Evolutionary conservation across 2,797 vertebrate genomes (phyloP), one percentile per base, ranked within the genome.

Genomic region (Pogonophryne albipinna): DNA sequence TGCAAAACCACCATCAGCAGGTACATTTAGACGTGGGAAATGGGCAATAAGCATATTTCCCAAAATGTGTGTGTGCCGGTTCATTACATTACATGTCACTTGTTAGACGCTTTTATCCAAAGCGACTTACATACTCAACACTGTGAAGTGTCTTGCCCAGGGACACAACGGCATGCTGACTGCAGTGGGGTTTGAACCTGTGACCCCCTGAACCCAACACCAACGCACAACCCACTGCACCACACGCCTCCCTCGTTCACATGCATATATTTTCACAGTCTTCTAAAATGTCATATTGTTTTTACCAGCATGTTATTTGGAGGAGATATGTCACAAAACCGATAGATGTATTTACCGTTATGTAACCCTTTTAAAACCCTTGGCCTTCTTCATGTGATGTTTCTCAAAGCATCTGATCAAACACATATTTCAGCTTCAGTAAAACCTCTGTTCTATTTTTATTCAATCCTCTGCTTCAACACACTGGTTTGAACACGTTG

Each of bases 371-470:
- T 73, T 31, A 34, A 65, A 61, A 66, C 12, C 16, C 14, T 19
- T 31, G 12, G 49, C 62, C 14, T n/a, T 16, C 12, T 64, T 6
- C 19, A 42, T 19, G 56, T 38, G 66, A 60, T 70, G 44, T 63
- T 71, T 68, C 46, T 6, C 57, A 71, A 72, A 71, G 73, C 52
- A 34, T 58, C 70, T 14, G 23, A 47, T 78, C 65, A 82, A 75
- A 85, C 19, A 51, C 17, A 47, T 56, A 56, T 74, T 68, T 63
- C 46, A 55, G 14, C 50, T 77, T 16, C 49, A 10, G 51, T 68
- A 72, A n/a, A 64, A 78, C 67, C 63, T 89, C 76, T 69, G 63
- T 72, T 79, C 72, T 89, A 80, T 89, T 86, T 87, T 65, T 78
- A 78, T 46, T 64, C 66, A 23, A 55, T 45, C 23, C 66, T 83